Conservation (phyloP, 2,888 invertebrate genomes). For the Trissonchulus sp. region DNA sequence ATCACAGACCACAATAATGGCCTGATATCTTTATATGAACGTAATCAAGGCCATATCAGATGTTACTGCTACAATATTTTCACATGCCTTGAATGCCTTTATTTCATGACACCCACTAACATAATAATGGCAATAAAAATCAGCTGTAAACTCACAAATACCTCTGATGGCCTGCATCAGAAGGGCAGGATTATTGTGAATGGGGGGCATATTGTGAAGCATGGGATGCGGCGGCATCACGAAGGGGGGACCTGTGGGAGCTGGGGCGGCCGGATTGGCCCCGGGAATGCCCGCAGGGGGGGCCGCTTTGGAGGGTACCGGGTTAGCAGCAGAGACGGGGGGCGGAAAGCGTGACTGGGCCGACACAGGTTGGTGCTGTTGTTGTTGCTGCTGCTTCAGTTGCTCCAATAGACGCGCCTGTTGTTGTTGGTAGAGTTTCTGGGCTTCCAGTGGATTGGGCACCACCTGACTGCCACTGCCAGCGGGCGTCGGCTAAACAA, state of each 20-base stretch:
- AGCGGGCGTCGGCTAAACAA: background rate
- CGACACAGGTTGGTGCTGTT: background rate
- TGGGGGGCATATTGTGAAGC: background rate
- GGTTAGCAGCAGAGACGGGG: background rate
- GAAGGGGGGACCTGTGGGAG: background rate
- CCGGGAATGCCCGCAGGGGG: background rate
- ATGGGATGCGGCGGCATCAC: background rate
- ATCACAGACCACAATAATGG: no score
- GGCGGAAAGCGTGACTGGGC: background rate
- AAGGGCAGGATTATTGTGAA: background rate
- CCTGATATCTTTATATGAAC: no score
- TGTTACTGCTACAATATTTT: no score
- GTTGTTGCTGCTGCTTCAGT: slow-evolving; percentile 1
- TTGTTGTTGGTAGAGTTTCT: background rate
- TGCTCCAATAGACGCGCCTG: background rate
- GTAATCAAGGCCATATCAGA: no score
- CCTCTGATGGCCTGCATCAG: background rate
- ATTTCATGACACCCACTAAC: no score
- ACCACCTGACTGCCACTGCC: background rate
- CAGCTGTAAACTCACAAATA: no score
- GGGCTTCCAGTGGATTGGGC: background rate
- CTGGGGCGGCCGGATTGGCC: background rate
- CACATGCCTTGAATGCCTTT: background rate
- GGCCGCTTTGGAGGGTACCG: background rate
- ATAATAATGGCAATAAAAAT: no score